Evolutionary conservation across 2,113 vertebrate species (phyloP).

Genomic region (Uria aalge): DNA sequence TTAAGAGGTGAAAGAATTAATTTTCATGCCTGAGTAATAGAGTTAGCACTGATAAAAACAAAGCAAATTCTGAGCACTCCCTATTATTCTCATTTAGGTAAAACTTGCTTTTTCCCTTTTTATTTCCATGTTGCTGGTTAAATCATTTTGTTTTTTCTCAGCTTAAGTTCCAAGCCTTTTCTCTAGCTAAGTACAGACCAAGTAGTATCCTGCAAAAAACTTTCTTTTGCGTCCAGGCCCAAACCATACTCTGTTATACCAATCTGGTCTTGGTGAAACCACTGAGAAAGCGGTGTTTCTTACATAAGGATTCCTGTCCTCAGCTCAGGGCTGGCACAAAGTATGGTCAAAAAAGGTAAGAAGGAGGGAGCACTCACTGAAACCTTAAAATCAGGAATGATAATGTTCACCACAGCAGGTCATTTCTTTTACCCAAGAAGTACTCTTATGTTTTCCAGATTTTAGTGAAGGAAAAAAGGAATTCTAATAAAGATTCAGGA

Average conservation of each 20-base stretch:
- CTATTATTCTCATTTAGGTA: background rate
- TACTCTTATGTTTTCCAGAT: background rate
- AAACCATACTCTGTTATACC: background rate
- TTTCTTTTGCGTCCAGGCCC: background rate
- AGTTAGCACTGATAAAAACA: background rate
- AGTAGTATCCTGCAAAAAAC: background rate
- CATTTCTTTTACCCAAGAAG: background rate
- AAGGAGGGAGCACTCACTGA: background rate
- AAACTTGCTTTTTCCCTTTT: background rate
- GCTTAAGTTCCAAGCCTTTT: background rate
- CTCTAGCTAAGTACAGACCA: background rate
- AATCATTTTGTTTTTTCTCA: background rate
- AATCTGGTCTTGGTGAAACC: background rate
- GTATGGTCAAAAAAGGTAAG: background rate
- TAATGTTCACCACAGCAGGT: background rate
- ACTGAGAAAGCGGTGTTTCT: background rate
- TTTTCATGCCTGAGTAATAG: background rate
- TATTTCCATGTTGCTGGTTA: background rate
- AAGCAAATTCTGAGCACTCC: background rate
- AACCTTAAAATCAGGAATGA: background rate
- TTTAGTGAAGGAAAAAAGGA: background rate
- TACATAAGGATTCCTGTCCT: background rate
- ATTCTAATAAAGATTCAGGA: background rate
- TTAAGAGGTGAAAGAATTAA: background rate
- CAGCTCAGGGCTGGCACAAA: background rate